Conservation (phyloP, 1,140 invertebrate genomes). For the Neoseiulus cucumeris region DNA sequence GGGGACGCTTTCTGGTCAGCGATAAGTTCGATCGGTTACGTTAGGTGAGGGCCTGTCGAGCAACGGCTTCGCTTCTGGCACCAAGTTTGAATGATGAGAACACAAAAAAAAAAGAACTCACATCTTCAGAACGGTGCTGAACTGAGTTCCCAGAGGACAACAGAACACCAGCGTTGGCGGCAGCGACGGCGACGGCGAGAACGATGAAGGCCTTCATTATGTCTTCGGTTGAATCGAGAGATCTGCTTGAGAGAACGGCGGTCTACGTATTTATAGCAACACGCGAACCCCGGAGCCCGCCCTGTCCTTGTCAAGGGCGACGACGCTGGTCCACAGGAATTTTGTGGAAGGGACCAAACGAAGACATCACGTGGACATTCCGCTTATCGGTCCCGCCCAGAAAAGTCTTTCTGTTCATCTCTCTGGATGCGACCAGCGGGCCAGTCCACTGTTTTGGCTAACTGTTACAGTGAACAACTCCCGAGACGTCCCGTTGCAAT, state of each 20-base stretch:
- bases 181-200: not conserved
- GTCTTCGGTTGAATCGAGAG: not conserved
- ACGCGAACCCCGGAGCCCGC: not conserved
- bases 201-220: conserved; percentile 7
- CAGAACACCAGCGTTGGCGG: not conserved
- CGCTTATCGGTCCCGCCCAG: no score
- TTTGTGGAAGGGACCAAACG: not conserved
- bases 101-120: not conserved
- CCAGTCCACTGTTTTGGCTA: no score
- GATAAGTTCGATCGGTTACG: no score
- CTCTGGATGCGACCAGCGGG: no score
- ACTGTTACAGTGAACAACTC: no score
- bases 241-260: not conserved
- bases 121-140: conserved; percentile 7
- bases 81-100: no score
- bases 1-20: no score
- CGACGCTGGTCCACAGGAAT: not conserved
- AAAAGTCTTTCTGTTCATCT: no score
- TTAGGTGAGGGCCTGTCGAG: no score
- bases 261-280: not conserved
- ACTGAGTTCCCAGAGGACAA: not conserved
- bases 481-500: no score
- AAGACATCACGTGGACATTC: no score
- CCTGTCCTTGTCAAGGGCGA: conserved; percentile 2
- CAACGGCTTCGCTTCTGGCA: no score